phyloP scores from a whole-genome alignment of 2,797 vertebrate genomes.

The Picus viridis region DNA sequence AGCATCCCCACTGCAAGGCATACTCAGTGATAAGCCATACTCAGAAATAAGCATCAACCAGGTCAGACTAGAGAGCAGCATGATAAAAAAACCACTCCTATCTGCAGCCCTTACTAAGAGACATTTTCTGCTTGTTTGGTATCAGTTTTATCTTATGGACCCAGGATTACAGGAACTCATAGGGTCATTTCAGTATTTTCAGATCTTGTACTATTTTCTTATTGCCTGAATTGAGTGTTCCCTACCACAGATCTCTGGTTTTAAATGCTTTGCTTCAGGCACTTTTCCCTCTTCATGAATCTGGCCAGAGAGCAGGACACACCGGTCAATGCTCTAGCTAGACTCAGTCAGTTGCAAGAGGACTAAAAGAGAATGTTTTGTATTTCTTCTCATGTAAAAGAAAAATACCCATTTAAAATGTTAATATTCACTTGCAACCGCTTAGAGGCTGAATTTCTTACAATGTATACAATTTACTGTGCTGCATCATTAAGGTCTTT shows the following conservation, averaged over 20 bases:
- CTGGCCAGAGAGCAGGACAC: background rate
- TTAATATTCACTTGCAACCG: background rate
- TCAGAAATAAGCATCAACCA: background rate
- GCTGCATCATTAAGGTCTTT: background rate
- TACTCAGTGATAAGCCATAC: background rate
- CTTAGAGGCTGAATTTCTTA: background rate
- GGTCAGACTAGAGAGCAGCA: background rate
- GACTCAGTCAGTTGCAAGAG: background rate
- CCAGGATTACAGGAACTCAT: conserved; percentile 11
- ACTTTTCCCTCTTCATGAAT: conserved; percentile 1
- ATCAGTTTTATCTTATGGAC: background rate
- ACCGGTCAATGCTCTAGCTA: conserved; percentile 1
- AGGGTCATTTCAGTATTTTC: conserved; percentile 30
- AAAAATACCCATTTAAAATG: background rate
- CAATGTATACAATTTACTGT: background rate
- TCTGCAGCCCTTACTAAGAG: background rate
- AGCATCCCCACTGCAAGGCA: background rate
- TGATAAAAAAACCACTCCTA: background rate
- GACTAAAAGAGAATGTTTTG: background rate
- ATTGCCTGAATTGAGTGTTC: conserved; percentile 28
- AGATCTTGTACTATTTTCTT: conserved; percentile 39
- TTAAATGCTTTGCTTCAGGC: conserved; percentile 51
- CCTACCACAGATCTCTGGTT: background rate
- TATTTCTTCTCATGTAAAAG: background rate
- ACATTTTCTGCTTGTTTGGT: background rate